Evolutionary conservation across 2,797 vertebrate genomes (phyloP), one percentile per base, ranked within the genome.

Genomic region (Vespertilio murinus): DNA sequence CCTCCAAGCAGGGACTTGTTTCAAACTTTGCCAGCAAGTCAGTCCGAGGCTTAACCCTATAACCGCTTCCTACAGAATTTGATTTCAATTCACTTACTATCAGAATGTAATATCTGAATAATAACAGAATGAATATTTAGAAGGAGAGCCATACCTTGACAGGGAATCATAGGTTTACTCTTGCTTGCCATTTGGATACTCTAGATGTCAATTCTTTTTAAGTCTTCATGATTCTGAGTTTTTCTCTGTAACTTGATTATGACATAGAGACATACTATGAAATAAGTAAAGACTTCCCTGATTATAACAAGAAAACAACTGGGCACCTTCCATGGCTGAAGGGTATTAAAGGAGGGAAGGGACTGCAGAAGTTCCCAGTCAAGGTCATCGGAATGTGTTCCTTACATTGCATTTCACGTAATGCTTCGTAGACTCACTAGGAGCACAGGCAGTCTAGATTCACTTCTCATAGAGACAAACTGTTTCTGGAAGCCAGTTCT

Each of bases 401-500:
- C 61, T 40, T 38, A 0, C 11, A 84, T 94, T 95, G 30, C 78
- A 40, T 92, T 82, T 84, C 47, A 96, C 49, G 70, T 82, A 90
- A 96, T 77, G 54, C 64, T 71, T 35, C 89, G 80, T 33, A 94
- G 75, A 97, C 88, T 93, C 79, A 93, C 81, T 95, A 83, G 92
- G 94, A 8, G 0, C 95, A 94, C 25, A 88, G 81, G 96, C 84
- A 95, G 65, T 20, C 35, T 64, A 6, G 75, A 65, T 90, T 95
- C 87, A 59, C 67, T 93, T 94, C 94, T 96, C 49, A 91, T 40
- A 56, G 90, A 93, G 64, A 85, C 84, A 97, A 94, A 78, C 81
- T 97, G 94, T 94, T 97, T 94, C 70, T 91, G 45, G 83, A 93
- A 96, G 47, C 40, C 82, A 52, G n/a, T 86, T 94, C 90, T 83